These are phyloP conservation scores for Jacana jacana DNA, from an alignment of 2,113 vertebrate genomes.

Conservation along the genomic window DNA sequence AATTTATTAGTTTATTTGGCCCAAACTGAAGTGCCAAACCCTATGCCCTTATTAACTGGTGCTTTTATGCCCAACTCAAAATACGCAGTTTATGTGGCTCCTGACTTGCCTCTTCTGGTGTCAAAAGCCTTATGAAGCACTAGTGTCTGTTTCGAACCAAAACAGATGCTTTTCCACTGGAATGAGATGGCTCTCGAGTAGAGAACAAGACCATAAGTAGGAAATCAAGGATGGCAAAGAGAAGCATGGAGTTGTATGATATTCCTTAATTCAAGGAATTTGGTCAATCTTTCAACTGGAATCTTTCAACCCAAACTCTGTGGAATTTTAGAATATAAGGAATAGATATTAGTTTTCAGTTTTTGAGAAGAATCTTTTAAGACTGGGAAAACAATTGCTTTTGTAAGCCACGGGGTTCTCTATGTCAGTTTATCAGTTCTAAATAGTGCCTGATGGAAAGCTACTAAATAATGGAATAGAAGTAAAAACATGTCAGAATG, in stretches of 20 bases:
- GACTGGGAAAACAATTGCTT: background rate
- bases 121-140: background rate
- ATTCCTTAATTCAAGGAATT: background rate
- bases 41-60: background rate
- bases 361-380: background rate
- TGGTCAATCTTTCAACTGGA: background rate
- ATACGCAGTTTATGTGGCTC: background rate
- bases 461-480: background rate
- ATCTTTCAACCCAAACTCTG: background rate
- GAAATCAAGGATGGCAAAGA: background rate
- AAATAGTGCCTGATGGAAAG: background rate
- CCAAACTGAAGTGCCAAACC: background rate
- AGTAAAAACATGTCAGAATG: background rate
- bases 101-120: background rate
- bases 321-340: background rate
- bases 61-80: background rate
- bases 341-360: background rate
- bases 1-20: background rate
- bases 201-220: background rate
- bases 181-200: background rate
- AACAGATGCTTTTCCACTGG: background rate
- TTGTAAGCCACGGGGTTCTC: background rate
- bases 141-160: background rate
- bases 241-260: background rate
- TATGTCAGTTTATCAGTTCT: background rate